Percentiles rank a stretch among this genome's conserved stretches.
phyloP scores from a whole-genome alignment of 2,888 invertebrate genomes.

The Cheilosia urbana region DNA sequence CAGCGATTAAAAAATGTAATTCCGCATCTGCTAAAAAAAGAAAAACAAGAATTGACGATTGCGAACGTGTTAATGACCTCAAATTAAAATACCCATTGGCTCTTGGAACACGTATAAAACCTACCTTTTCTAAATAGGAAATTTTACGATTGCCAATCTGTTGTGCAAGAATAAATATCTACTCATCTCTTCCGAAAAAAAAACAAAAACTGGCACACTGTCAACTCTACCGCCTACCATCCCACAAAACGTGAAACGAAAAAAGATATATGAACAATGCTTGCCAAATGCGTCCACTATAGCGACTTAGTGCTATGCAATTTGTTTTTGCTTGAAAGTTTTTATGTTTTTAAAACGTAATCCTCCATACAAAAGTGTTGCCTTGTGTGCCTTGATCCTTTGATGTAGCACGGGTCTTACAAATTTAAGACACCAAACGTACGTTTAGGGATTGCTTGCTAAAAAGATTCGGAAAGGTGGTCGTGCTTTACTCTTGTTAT shows the following conservation, averaged over 20 bases:
- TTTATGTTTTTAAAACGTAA: neutral
- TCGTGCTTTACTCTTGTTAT: too few relatives aligned
- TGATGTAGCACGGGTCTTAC: too few relatives aligned
- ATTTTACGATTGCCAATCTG: neutral
- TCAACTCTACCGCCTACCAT: conserved; percentile 4
- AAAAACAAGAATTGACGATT: neutral
- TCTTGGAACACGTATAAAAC: neutral
- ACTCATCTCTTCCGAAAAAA: neutral
- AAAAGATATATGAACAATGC: neutral
- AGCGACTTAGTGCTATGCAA: neutral
- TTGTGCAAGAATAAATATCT: conserved; percentile 7
- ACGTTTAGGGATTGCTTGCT: too few relatives aligned
- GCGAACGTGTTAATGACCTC: conserved; percentile 9
- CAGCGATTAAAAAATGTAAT: too few relatives aligned
- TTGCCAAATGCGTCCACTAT: neutral
- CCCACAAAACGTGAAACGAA: neutral
- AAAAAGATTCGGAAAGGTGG: too few relatives aligned
- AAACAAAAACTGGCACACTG: neutral
- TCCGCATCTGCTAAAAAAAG: too few relatives aligned
- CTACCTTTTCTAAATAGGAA: neutral
- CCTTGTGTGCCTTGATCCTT: neutral
- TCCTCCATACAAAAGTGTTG: neutral
- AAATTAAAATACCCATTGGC: neutral
- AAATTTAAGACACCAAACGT: too few relatives aligned
- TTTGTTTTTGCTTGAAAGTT: neutral